Evolutionary conservation across 2,888 invertebrate species (phyloP).

Genomic region (Synanthedon formicaeformis): DNA sequence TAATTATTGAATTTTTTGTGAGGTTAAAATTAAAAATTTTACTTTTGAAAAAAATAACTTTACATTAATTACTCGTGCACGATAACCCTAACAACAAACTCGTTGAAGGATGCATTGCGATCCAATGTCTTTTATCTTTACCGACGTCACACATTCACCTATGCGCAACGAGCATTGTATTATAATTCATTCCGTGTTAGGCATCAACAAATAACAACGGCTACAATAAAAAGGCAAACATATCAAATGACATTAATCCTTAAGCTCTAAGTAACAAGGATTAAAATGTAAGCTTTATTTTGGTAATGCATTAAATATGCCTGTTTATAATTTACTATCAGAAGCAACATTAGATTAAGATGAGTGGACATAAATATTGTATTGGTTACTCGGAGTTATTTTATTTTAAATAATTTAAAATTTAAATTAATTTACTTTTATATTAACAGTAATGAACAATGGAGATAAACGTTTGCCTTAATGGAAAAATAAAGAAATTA

Average conservation of each 20-base stretch:
- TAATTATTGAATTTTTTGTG: too few relatives aligned
- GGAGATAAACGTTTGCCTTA: too few relatives aligned
- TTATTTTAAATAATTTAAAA: background rate
- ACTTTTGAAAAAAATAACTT: too few relatives aligned
- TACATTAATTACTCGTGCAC: background rate
- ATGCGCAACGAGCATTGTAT: constrained; percentile 54
- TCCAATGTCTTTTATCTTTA: constrained; percentile 49
- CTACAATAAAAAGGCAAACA: background rate
- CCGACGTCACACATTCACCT: constrained; percentile 53
- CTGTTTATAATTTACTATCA: constrained; percentile 18
- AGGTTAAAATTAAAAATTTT: too few relatives aligned
- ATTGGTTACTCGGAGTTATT: constrained; percentile 15
- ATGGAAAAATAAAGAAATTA: too few relatives aligned
- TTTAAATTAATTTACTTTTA: background rate
- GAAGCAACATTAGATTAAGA: constrained; percentile 28
- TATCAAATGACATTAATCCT: background rate
- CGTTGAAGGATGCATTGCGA: constrained; percentile 53
- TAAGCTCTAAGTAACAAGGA: background rate
- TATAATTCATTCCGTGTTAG: constrained; percentile 50
- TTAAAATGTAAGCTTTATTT: constrained; percentile 4
- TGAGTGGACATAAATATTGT: constrained; percentile 16
- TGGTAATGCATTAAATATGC: constrained; percentile 12
- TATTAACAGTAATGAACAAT: too few relatives aligned
- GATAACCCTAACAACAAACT: constrained; percentile 26
- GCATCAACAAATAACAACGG: constrained; percentile 28